Evolutionary conservation across 1,140 invertebrate species (phyloP).

Genomic region (Pachypsylla venusta): DNA sequence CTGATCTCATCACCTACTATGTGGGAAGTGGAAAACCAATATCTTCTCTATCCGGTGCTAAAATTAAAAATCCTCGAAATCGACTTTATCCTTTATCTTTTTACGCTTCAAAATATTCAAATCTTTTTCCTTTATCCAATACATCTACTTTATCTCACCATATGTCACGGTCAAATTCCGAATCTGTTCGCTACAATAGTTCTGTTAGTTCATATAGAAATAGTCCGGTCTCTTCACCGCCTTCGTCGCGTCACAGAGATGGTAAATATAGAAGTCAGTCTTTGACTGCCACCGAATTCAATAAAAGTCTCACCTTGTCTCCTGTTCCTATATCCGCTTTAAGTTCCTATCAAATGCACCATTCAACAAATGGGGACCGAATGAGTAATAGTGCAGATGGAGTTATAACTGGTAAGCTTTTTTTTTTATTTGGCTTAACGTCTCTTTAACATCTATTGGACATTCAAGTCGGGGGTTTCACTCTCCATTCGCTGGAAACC

Average conservation of each 20-base stretch:
- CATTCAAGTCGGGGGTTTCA: too few species aligned
- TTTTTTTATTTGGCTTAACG: too few species aligned
- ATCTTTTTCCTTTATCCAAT: conserved; percentile 22
- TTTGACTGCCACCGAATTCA: conserved; percentile 40
- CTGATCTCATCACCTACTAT: conserved; percentile 85
- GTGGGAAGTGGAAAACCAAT: conserved; percentile 78
- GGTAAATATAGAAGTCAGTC: conserved; percentile 47
- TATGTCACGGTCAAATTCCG: background rate
- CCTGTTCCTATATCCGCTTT: conserved; percentile 6
- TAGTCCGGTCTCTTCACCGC: conserved; percentile 35
- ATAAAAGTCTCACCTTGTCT: conserved; percentile 28
- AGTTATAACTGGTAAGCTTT: conserved; percentile 32
- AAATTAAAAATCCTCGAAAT: conserved; percentile 62
- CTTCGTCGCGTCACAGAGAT: conserved; percentile 29
- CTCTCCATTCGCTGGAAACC: too few species aligned
- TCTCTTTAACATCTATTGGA: too few species aligned
- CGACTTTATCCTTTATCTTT: conserved; percentile 49
- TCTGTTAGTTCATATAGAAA: background rate
- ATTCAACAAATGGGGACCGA: conserved; percentile 29
- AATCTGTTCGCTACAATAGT: background rate
- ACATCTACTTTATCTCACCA: conserved; percentile 27
- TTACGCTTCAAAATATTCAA: conserved; percentile 40
- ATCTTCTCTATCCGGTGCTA: conserved; percentile 69
- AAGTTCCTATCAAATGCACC: background rate
- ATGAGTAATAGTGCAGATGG: conserved; percentile 45